Evolutionary conservation across 1,140 invertebrate genomes (phyloP).

Genomic region (Neotoxoptera formosana): DNA sequence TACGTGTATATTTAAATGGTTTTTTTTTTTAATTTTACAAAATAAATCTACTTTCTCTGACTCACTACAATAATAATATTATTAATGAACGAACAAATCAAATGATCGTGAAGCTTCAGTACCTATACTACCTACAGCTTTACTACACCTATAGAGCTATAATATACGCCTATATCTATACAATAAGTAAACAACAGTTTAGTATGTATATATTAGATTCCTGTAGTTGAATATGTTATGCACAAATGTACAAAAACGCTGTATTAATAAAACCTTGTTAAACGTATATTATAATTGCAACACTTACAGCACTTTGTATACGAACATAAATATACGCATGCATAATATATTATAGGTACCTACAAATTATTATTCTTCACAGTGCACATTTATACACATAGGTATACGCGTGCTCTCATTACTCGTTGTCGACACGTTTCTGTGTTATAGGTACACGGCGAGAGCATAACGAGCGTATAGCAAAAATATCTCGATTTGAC

Average conservation of each 20-base stretch:
- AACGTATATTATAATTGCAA: not conserved
- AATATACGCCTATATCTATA: no score
- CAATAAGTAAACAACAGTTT: no score
- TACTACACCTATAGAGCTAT: no score
- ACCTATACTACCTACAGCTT: no score
- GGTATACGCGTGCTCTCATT: not conserved
- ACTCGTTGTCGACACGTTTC: not conserved
- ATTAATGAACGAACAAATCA: not conserved
- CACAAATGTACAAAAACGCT: not conserved
- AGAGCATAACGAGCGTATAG: not conserved
- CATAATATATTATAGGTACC: not conserved
- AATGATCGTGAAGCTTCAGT: not conserved
- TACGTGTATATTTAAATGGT: not conserved
- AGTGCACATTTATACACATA: not conserved
- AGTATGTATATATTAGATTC: not conserved
- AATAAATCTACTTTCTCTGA: conserved; percentile 29
- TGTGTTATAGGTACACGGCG: not conserved
- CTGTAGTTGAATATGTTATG: not conserved
- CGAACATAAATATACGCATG: not conserved
- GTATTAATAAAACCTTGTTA: not conserved
- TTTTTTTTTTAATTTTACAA: not conserved
- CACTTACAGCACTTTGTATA: not conserved
- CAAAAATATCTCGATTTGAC: not conserved
- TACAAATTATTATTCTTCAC: not conserved
- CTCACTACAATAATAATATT: not conserved